Conservation (phyloP, 2,113 vertebrate species). For the Pipa parva region DNA sequence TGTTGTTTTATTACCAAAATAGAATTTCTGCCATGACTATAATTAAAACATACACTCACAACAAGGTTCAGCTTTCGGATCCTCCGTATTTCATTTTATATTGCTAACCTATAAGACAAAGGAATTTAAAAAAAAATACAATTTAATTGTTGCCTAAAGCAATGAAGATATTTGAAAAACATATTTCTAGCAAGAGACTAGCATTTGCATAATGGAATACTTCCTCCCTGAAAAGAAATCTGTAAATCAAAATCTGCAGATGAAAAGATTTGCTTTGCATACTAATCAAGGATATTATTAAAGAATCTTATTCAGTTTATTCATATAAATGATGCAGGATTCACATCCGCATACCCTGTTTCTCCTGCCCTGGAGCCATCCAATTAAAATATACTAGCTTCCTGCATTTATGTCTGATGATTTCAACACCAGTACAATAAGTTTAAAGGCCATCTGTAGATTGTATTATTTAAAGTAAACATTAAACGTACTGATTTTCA, state of each 20-base stretch:
- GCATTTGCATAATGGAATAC: constrained; percentile 36
- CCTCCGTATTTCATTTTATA: background rate
- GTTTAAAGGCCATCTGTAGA: background rate
- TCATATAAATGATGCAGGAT: constrained; percentile 13
- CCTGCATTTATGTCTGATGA: constrained; percentile 23
- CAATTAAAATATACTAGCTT: constrained; percentile 35
- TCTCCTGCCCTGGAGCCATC: constrained; percentile 21
- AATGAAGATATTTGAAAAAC: constrained; percentile 36
- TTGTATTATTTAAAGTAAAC: constrained; percentile 9
- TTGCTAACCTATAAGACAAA: background rate
- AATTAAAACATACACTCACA: no score
- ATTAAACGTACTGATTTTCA: background rate
- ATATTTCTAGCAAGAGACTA: constrained; percentile 20
- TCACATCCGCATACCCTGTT: constrained; percentile 14
- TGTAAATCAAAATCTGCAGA: constrained; percentile 21
- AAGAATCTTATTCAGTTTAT: constrained; percentile 5
- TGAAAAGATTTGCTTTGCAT: constrained; percentile 34
- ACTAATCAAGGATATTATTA: constrained; percentile 22
- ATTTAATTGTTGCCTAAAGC: constrained; percentile 9
- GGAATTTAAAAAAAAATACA: background rate
- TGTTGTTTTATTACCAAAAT: no score
- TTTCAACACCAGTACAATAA: constrained; percentile 10
- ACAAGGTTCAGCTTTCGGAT: no score
- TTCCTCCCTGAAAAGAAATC: constrained; percentile 27
- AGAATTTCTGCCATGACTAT: no score